Base-by-base conservation (phyloP, 2,797 vertebrate genomes). In the Mustela erminea region DNA sequence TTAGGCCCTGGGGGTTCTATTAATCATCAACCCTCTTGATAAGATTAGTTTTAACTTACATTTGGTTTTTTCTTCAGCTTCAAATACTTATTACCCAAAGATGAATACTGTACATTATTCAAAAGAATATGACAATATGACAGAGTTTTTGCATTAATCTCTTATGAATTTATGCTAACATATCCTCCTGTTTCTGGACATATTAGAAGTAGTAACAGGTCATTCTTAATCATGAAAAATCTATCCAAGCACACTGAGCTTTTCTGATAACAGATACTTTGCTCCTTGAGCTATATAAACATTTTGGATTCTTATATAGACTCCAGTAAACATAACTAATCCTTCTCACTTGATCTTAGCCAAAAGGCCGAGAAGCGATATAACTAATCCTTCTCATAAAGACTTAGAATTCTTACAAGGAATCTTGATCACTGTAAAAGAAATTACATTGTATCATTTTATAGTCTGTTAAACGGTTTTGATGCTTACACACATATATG, bases 1-100 rank as follows among this genome's bases (percentile, higher is more conserved):
- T 15, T 49, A 74, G 58, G 17, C 8, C 43, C 58, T 75, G 4
- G 18, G 46, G 38, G 68, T 72, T 91, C 46, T 60, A n/a, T 77
- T 83, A 87, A 84, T 94, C 46, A 77, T 77, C 43, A 78, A 54
- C 1, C 8, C 66, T 83, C 29, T 86, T 49, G 46, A 9, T 62
- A 89, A 87, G 35, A 56, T 66, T 82, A 81, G 74, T 81, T 94
- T 95, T 90, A 96, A 75, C 25, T 80, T 62, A 75, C 23, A 54
- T 77, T 52, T 72, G 25, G 35, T n/a, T 77, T 87, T 70, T 77
- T 43, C 41, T 62, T 93, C 12, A 64, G 29, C n/a, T 82, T 60
- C 49, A 95, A 84, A 68, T 96, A 70, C 8, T 78, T 41, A 60
- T 35, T n/a, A 60, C 41, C 29, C 56, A 29, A 80, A 81, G 32